Evolutionary conservation across 1,140 invertebrate species (phyloP).

Genomic region (Hylyphantes graminicola): DNA sequence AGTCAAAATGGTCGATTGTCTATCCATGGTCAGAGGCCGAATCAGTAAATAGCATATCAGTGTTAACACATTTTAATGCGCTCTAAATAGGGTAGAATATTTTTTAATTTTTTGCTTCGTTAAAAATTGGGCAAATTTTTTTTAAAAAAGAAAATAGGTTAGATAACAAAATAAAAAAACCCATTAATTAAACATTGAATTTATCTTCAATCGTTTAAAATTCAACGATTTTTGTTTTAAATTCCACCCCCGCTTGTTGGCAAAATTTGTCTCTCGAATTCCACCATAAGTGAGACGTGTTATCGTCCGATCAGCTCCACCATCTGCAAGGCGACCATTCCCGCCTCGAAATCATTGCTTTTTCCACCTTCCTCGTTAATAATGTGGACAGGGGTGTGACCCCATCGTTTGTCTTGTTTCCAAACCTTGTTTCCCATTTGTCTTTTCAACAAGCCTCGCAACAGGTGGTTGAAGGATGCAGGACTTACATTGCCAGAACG

Average conservation of each 20-base stretch:
- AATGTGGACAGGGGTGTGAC: conserved; percentile 18
- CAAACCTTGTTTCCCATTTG: neutral
- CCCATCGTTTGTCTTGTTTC: conserved; percentile 31
- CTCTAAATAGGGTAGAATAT: too few relatives aligned
- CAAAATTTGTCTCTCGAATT: neutral
- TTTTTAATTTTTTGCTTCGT: too few relatives aligned
- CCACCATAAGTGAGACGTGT: neutral
- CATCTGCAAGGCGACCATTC: conserved; percentile 27
- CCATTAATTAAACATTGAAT: neutral
- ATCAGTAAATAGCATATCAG: too few relatives aligned
- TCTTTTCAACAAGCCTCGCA: neutral
- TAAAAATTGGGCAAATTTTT: too few relatives aligned
- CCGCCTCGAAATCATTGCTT: neutral
- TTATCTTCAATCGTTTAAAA: too few relatives aligned
- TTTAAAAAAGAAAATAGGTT: neutral
- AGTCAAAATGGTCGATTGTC: too few relatives aligned
- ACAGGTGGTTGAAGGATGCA: conserved; percentile 16
- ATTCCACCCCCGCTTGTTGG: neutral
- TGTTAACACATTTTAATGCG: too few relatives aligned
- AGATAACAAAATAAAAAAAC: neutral
- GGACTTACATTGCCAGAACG: neutral
- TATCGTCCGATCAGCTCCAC: conserved; percentile 12
- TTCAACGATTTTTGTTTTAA: neutral
- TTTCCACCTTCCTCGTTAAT: conserved; percentile 48
- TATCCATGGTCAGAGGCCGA: too few relatives aligned